Evolutionary conservation across 2,113 vertebrate genomes (phyloP), one percentile per base, ranked within the genome.

Genomic region (Hippoglossus stenolepis): DNA sequence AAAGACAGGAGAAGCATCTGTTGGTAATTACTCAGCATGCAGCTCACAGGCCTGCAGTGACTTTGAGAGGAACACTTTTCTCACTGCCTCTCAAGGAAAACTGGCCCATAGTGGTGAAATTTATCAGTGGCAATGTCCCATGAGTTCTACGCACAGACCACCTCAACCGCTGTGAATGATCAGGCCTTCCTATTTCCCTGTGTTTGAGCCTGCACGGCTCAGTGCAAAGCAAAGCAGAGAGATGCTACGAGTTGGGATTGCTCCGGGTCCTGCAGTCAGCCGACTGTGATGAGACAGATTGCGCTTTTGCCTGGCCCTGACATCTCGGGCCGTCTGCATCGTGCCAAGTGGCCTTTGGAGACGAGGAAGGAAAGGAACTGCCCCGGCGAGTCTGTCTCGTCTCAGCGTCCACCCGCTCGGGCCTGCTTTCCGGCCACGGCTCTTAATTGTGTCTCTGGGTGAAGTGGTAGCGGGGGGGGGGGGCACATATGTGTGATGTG

Each of bases 201-300:
- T 61, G 83, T 85, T 77, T 75, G 81, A 86, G 65, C 62, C 53
- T 35, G 70, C 90, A 93, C 64, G 90, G 88, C 89, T 89, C 84
- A 89, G 74, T 85, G 92, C 82, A 93, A 90, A 91, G 79, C 85
- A 91, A 23, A 91, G 89, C 90, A 86, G 47, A 78, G 84, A 64
- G 90, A 93, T 92, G 88, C 89, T 85, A 83, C 75, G 47, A 79
- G 85, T 91, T 65, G 65, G 67, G 85, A 79, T 80, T 35, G 53
- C 80, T 81, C 83, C 62, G 40, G 68, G 67, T 72, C 66, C 68
- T 66, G 54, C 86, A 65, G 86, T 82, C 79, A 81, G 73, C 89
- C 86, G 83, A 85, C 84, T 88, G 89, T 89, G 87, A 85, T 75
- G 87, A 94, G 93, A 94, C 90, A 64, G 89, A 94, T 95, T 93